Evolutionary conservation across 2,888 invertebrate genomes (phyloP).

Genomic region (Candidula unifasciata): DNA sequence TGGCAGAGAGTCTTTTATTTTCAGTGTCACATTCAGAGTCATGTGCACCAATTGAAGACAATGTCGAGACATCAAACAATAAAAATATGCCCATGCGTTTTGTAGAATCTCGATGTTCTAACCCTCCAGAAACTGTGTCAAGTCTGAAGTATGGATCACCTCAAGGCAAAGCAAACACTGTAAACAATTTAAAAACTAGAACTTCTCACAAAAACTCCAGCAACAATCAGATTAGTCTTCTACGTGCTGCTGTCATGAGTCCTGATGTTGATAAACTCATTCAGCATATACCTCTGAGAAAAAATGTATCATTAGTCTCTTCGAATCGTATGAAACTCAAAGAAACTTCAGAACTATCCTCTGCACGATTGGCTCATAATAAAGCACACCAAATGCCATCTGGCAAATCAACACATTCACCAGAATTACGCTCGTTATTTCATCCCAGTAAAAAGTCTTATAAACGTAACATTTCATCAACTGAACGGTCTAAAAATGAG

Average conservation of each 20-base stretch:
- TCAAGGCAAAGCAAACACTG: neutral
- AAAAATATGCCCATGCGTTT: too few species aligned
- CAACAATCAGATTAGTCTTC: constrained; percentile 34
- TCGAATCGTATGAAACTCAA: neutral
- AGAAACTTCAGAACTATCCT: neutral
- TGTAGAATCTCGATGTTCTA: neutral
- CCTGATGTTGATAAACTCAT: constrained; percentile 50
- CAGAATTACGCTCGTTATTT: neutral
- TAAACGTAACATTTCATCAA: neutral
- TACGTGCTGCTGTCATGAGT: constrained; percentile 44
- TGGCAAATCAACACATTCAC: neutral
- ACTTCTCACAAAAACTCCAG: neutral
- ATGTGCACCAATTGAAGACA: neutral
- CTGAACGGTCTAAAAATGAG: constrained; percentile 3
- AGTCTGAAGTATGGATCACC: neutral
- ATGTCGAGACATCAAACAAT: neutral
- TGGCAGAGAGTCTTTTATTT: too few species aligned
- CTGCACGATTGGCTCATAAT: neutral
- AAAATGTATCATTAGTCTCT: constrained; percentile 14
- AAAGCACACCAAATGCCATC: neutral
- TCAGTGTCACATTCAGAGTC: neutral
- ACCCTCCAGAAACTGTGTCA: neutral
- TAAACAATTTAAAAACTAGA: neutral
- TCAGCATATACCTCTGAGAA: constrained; percentile 39
- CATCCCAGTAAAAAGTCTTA: neutral